phyloP scores from a whole-genome alignment of 2,113 vertebrate species.

The Tichodroma muraria region DNA sequence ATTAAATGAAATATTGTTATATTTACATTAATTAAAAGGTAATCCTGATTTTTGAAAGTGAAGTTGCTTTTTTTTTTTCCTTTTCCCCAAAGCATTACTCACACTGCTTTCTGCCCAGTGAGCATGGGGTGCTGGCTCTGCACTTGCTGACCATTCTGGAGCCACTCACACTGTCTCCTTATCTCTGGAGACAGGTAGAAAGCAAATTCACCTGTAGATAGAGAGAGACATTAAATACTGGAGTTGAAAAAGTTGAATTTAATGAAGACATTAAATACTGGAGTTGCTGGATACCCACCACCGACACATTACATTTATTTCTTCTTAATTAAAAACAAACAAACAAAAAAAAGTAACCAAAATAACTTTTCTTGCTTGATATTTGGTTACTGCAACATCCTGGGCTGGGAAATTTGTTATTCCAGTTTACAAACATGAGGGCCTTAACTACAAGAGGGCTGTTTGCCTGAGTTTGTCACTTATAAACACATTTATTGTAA shows the following conservation, averaged over 20 bases:
- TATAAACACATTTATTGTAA: neutral
- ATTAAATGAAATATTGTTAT: neutral
- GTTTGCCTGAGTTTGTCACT: neutral
- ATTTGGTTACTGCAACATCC: neutral
- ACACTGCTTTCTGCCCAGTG: conserved; percentile 67
- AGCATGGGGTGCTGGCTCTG: conserved; percentile 64
- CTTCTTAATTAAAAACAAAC: neutral
- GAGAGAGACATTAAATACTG: neutral
- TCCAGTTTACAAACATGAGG: neutral
- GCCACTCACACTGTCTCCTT: conserved; percentile 82
- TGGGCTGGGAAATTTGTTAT: neutral
- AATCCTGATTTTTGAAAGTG: neutral
- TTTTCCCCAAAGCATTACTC: conserved; percentile 44
- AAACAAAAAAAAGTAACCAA: neutral
- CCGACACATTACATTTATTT: neutral
- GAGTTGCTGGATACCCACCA: neutral
- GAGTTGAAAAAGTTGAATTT: too few relatives aligned
- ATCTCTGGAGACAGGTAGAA: conserved; percentile 85
- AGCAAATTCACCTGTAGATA: conserved; percentile 82
- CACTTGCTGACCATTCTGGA: conserved; percentile 72
- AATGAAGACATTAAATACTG: neutral
- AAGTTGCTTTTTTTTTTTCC: neutral
- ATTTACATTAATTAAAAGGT: neutral
- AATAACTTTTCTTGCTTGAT: neutral
- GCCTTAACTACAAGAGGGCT: neutral